These are phyloP conservation scores for Eonycteris spelaea DNA, from an alignment of 2,113 vertebrate genomes.

Conservation along the genomic window DNA sequence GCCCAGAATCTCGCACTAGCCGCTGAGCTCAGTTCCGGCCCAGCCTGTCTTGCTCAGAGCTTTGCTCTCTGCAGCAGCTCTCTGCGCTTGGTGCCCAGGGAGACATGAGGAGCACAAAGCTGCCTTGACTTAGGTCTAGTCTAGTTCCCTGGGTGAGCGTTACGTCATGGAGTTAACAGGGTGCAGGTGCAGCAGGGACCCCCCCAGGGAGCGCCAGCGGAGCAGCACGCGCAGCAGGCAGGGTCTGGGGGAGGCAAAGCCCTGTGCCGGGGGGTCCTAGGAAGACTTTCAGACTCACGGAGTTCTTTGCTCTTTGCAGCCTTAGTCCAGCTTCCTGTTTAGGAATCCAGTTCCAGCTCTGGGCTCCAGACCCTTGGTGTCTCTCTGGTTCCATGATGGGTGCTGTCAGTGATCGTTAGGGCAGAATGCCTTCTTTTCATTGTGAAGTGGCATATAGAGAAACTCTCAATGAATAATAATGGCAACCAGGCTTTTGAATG, in stretches of 20 bases:
- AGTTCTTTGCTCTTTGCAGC: too few relatives aligned
- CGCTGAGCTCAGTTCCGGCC: accelerated
- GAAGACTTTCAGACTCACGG: accelerated
- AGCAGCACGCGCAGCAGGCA: accelerated
- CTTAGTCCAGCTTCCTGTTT: neutral
- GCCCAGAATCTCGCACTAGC: neutral
- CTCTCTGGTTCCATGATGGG: accelerated
- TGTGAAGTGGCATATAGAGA: neutral
- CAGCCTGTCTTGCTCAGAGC: neutral
- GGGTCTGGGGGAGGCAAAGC: accelerated
- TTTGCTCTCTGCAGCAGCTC: neutral
- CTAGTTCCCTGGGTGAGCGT: too few relatives aligned
- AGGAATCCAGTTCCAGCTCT: neutral
- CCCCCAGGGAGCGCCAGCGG: neutral
- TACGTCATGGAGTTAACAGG: neutral
- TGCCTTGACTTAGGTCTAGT: neutral
- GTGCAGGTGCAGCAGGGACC: neutral
- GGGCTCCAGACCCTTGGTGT: too few relatives aligned
- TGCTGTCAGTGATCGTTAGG: accelerated
- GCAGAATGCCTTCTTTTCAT: accelerated
- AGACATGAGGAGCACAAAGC: neutral
- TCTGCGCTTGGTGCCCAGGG: accelerated
- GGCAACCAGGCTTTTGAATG: neutral
- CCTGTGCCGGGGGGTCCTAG: accelerated
- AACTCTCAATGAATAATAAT: neutral